These are phyloP conservation scores for Abrostola tripartita DNA, from an alignment of 2,888 invertebrate genomes.

Conservation along the genomic window DNA sequence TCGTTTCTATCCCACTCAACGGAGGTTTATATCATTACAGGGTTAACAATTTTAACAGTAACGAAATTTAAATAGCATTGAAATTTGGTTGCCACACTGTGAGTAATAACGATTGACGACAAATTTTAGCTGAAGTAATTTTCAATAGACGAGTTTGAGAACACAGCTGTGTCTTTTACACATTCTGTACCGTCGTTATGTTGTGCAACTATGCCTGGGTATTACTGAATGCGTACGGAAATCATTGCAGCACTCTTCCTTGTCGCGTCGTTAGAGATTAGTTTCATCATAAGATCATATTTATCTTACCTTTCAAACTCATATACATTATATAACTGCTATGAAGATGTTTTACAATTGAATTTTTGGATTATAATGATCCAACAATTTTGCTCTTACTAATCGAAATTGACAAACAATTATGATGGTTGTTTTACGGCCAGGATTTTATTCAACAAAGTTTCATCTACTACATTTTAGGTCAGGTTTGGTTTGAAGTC, in stretches of 20 bases:
- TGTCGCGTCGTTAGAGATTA: slow-evolving; percentile 66
- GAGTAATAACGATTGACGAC: neutral
- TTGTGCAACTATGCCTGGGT: slow-evolving; percentile 74
- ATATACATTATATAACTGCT: slow-evolving; percentile 60
- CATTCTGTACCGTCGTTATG: slow-evolving; percentile 54
- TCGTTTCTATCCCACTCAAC: too few species aligned
- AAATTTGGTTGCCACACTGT: neutral
- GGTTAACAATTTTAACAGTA: neutral
- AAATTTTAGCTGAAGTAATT: neutral
- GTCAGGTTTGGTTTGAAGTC: slow-evolving; percentile 85
- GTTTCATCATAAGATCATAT: slow-evolving; percentile 62
- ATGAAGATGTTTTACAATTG: slow-evolving; percentile 25
- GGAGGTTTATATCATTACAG: neutral
- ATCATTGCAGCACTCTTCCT: slow-evolving; percentile 74
- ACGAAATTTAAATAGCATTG: neutral
- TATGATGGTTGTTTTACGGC: slow-evolving; percentile 17
- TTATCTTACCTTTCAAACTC: slow-evolving; percentile 59
- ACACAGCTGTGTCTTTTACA: slow-evolving; percentile 15
- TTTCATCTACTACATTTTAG: slow-evolving; percentile 83
- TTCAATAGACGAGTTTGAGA: neutral
- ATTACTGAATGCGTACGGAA: slow-evolving; percentile 74
- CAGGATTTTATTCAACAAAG: slow-evolving; percentile 55
- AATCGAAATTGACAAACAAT: slow-evolving; percentile 10
- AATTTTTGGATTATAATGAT: slow-evolving; percentile 3
- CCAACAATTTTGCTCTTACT: slow-evolving; percentile 10